Base-by-base conservation (phyloP, 1,140 invertebrate genomes). In the Drosophila punjabiensis region DNA sequence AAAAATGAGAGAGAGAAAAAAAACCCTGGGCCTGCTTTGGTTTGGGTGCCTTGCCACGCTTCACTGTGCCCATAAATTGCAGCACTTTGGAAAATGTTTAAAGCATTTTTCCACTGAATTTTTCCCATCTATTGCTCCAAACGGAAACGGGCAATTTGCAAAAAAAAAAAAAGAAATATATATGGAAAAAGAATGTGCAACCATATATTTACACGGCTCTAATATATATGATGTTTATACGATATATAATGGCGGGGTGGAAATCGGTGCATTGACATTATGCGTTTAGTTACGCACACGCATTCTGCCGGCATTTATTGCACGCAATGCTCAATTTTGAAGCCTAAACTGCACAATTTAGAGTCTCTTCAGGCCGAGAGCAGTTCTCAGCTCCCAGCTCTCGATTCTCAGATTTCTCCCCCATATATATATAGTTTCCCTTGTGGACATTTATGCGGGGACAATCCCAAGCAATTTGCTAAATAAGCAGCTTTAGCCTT, bases 81-180 rank as follows among this genome's bases (percentile, higher is more conserved):
- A 74, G 67, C 86, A 85, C 84, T 90, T 90, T 69, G 45, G 67
- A 69, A 73, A 81, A 74, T 76, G 65, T 84, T 82, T 80, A 58
- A 58, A 50, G 39, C 61, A 80, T 82, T 82, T 90, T 90, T 90
- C 86, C 66, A 90, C 33, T 50, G 82, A 90, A 90, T 80, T 90
- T 82, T 74, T 43, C 43, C 56, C 53, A 45, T 62, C 68, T 56
- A 58, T 37, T 32, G 48, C 50, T 55, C 35, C 32, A 59, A 55
- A 90, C 86, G 86, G 86, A 90, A 90, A 90, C 86, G 77, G 86
- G 86, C 82, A 90, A 90, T 90, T 90, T 90, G 86, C 86, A 63
- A 79, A 84, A 88, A 84, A 39, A 65, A 63, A 65, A 20, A 55
- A 55, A 55, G 24, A 77, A 59, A 65, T 50, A 69, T 47, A 52